Evolutionary conservation across 2,113 vertebrate species (phyloP), one percentile per base, ranked within the genome.

Genomic region (Coregonus clupeaformis): DNA sequence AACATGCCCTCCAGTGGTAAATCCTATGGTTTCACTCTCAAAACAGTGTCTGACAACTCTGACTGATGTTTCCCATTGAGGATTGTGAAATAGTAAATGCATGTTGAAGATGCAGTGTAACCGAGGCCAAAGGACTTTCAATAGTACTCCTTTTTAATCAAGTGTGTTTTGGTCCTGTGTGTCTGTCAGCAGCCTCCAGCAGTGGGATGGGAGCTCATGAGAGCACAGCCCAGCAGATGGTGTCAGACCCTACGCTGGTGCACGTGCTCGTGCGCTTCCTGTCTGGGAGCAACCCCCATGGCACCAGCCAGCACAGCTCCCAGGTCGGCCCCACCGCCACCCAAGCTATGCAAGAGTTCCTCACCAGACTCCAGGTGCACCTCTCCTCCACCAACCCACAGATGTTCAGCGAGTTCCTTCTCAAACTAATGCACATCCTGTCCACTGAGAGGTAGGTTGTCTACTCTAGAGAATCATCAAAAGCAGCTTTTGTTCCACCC

Each of bases 401-500:
- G 86, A 97, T 98, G 93, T 99, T 99, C 91, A 99, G 97, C 92
- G 97, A 99, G 94, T 98, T 99, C 92, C 94, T 99, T 78, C 92
- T 99, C 68, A 97, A 97, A 81, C 92, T 99, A 60, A 94, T 99
- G 91, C 98, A 99, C 91, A 98, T 98, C 90, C 93, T 99, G 86
- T 98, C 98, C 69, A 96, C 94, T 47, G 98, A 99, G 90, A 97
- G 98, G 97, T 99, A 94, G 29, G 36, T 11, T 42, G 9, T 42
- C 16, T 71, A 13, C 13, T 22, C 49, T 18, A 52, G 5, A 52
- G 4, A 5, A n/a, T n/a, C 16, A 52, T 18, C 36, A 42, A 5
- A 0, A 18, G 16, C 14, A 16, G 11, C 49, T 71, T 20, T 32
- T 71, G 1, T 59, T 59, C 11, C 5, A 14, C 4, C 14, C 49